A percentile compares a stretch with the other conserved stretches of the same genome.
Evolutionary conservation across 2,888 invertebrate genomes (phyloP).

Genomic region (Zaprionus lineosus): DNA sequence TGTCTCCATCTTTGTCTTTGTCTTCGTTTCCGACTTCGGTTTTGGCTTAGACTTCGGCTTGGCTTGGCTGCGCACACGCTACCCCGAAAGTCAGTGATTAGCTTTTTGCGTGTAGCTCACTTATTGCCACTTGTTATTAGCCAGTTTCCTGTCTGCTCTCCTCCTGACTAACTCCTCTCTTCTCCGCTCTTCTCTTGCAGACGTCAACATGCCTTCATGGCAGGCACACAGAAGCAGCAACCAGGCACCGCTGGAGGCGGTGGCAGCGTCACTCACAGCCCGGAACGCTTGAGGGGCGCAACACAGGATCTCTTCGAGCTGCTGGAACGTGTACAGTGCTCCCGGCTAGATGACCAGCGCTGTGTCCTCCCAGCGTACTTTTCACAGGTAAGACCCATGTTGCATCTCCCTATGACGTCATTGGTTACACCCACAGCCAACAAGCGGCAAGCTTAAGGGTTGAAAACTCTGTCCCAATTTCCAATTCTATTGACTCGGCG

Average conservation of each 20-base stretch:
- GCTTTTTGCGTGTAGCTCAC: conserved; percentile 64
- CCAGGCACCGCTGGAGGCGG: conserved; percentile 52
- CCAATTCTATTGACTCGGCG: background rate
- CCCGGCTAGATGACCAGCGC: conserved; percentile 97
- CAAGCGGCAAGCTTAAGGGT: background rate
- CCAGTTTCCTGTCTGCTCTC: conserved; percentile 40
- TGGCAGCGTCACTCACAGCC: conserved; percentile 80
- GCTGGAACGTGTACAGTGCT: conserved; percentile 96
- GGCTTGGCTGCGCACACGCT: conserved; percentile 33
- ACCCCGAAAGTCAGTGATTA: conserved; percentile 48
- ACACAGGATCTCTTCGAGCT: conserved; percentile 94
- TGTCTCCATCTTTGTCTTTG: no score
- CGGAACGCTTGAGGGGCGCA: conserved; percentile 84
- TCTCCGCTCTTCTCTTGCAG: conserved; percentile 82
- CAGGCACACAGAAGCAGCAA: conserved; percentile 69
- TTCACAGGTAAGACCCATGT: conserved; percentile 88
- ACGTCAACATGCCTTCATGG: conserved; percentile 86
- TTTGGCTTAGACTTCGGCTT: conserved; percentile 8
- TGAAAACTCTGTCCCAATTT: no score
- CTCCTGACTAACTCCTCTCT: conserved; percentile 2
- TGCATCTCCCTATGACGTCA: background rate
- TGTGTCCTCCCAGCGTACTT: conserved; percentile 96
- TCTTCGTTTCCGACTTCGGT: no score
- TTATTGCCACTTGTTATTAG: conserved; percentile 63
- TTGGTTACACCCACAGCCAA: conserved; percentile 3